Conservation (phyloP, 2,797 vertebrate species). For the Dipus sagitta region DNA sequence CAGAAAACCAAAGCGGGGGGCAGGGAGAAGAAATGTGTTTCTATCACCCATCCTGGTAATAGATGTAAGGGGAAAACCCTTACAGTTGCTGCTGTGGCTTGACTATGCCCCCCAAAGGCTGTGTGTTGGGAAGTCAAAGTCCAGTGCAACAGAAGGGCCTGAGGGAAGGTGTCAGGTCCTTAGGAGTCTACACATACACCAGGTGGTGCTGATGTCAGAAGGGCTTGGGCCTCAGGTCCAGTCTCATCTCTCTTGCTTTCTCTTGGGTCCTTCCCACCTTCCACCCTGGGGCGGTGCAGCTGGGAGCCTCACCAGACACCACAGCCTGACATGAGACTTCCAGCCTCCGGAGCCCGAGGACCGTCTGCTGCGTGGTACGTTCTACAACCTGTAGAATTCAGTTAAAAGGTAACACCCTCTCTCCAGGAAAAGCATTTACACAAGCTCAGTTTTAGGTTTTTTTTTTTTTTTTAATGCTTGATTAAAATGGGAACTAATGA, state of each 20-base stretch:
- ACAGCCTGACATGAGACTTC: not conserved
- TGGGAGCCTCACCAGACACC: not conserved
- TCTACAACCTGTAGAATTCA: not conserved
- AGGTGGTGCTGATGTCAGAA: not conserved
- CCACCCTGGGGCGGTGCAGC: not conserved
- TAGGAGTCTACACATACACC: not conserved
- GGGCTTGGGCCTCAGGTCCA: not conserved
- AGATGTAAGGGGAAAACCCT: not conserved
- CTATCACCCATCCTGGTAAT: fast-evolving
- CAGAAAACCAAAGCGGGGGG: too few relatives aligned
- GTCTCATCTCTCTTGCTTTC: not conserved
- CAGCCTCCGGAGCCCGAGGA: too few relatives aligned
- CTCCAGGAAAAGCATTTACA: not conserved
- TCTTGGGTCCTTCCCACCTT: not conserved
- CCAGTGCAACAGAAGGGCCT: not conserved
- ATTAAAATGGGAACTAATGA: not conserved
- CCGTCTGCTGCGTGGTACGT: not conserved
- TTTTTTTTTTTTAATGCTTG: not conserved
- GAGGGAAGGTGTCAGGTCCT: not conserved
- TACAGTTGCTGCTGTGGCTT: too few relatives aligned
- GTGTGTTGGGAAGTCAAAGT: not conserved
- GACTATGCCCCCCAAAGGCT: not conserved
- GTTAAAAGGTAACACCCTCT: not conserved
- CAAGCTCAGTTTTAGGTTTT: not conserved
- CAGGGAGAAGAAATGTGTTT: not conserved